These are phyloP conservation scores for Chymomyza procnemis DNA, from an alignment of 2,888 invertebrate genomes.

Conservation along the genomic window DNA sequence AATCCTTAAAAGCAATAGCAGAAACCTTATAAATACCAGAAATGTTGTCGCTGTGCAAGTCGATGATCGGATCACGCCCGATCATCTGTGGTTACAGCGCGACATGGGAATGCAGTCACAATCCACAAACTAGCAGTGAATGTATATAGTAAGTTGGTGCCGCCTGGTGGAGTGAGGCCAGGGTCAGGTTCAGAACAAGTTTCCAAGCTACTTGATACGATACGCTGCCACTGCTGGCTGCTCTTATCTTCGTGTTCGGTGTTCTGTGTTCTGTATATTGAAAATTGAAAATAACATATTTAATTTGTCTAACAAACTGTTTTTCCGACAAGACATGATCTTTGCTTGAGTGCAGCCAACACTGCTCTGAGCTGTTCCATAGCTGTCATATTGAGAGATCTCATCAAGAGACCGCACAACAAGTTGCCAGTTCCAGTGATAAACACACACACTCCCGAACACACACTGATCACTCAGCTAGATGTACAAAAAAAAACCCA, in stretches of 20 bases:
- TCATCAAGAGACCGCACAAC: slow-evolving; percentile 69
- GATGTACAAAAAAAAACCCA: slow-evolving; percentile 29
- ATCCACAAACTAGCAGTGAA: neutral
- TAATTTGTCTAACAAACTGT: slow-evolving; percentile 68
- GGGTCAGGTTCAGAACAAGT: slow-evolving; percentile 49
- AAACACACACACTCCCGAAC: slow-evolving; percentile 20
- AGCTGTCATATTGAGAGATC: slow-evolving; percentile 71
- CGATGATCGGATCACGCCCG: slow-evolving; percentile 37
- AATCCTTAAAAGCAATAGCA: slow-evolving; percentile 69
- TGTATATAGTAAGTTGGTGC: neutral
- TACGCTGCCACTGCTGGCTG: slow-evolving; percentile 10
- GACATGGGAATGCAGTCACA: slow-evolving; percentile 65
- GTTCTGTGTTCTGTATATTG: slow-evolving; percentile 44
- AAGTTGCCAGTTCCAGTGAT: slow-evolving; percentile 30
- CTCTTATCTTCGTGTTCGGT: slow-evolving; percentile 20
- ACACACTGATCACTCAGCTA: slow-evolving; percentile 1
- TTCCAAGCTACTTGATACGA: slow-evolving; percentile 44
- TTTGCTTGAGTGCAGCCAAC: neutral
- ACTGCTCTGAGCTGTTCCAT: slow-evolving; percentile 18
- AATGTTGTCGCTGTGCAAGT: slow-evolving; percentile 41
- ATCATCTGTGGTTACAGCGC: slow-evolving; percentile 58
- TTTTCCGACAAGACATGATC: neutral
- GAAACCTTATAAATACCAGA: slow-evolving; percentile 71
- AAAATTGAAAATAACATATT: slow-evolving; percentile 62
- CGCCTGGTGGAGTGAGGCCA: neutral